Evolutionary conservation across 2,888 invertebrate species (phyloP).

Genomic region (Leucophenga montana): DNA sequence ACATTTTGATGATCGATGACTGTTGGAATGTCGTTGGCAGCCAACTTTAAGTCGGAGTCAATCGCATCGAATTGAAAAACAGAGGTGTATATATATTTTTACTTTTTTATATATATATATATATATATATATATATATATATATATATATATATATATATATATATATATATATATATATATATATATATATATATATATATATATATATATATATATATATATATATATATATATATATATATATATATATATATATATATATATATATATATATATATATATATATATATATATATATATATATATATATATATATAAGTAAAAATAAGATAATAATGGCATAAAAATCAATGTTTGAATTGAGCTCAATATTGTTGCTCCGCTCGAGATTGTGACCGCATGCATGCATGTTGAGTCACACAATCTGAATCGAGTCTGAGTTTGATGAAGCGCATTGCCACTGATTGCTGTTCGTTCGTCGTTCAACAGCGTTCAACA

Average conservation of each 20-base stretch:
- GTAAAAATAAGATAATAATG: constrained; percentile 3
- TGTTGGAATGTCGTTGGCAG: constrained; percentile 10
- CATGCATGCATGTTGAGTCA: constrained; percentile 4
- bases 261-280: not conserved
- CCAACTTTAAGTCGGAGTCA: not conserved
- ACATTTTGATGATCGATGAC: constrained; percentile 57
- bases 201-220: not conserved
- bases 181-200: not conserved
- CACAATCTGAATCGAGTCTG: too few species aligned
- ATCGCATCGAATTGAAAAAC: not conserved
- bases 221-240: not conserved
- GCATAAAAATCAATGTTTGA: constrained; percentile 47
- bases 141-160: not conserved
- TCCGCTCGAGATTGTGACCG: too few species aligned
- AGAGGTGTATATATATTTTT: too few species aligned
- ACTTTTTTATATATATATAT: not conserved
- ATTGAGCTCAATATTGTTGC: constrained; percentile 17
- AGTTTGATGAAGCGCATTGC: too few species aligned
- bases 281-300: not conserved
- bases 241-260: not conserved
- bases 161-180: not conserved
- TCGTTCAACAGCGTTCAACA: too few species aligned
- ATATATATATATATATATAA: not conserved
- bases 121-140: not conserved
- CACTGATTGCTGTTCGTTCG: too few species aligned